phyloP scores from a whole-genome alignment of 2,113 vertebrate species.

The Micromys minutus region DNA sequence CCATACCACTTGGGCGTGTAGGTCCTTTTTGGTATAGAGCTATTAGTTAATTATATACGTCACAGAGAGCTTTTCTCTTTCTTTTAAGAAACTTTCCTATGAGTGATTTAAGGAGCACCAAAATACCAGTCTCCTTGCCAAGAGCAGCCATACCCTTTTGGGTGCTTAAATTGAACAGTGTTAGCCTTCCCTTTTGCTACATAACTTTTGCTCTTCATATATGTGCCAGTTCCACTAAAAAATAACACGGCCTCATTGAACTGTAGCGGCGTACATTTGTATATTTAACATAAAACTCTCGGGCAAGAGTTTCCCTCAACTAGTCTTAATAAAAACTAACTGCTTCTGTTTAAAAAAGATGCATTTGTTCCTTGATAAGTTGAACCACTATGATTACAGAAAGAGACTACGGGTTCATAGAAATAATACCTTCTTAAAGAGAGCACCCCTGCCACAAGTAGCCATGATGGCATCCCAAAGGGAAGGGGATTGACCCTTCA shows the following conservation, averaged over 20 bases:
- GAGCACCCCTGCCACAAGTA: neutral
- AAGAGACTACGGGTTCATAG: neutral
- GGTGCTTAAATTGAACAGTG: neutral
- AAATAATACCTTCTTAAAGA: neutral
- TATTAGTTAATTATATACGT: neutral
- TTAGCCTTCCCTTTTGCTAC: neutral
- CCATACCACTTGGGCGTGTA: neutral
- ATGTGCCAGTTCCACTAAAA: neutral
- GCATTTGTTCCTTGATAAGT: neutral
- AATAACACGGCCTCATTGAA: neutral
- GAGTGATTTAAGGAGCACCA: neutral
- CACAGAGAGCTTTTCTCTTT: neutral
- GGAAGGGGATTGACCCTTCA: neutral
- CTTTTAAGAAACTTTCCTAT: neutral
- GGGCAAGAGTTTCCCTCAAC: neutral
- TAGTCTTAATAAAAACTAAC: neutral
- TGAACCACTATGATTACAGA: neutral
- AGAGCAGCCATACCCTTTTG: neutral
- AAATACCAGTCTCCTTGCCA: neutral
- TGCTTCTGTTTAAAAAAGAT: slow-evolving; percentile 11
- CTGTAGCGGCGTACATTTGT: neutral
- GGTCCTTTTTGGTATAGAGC: neutral
- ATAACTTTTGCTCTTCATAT: neutral
- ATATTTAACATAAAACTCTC: neutral
- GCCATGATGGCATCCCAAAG: neutral